phyloP scores from a whole-genome alignment of 2,113 vertebrate genomes.

The Daphoenositta chrysoptera region DNA sequence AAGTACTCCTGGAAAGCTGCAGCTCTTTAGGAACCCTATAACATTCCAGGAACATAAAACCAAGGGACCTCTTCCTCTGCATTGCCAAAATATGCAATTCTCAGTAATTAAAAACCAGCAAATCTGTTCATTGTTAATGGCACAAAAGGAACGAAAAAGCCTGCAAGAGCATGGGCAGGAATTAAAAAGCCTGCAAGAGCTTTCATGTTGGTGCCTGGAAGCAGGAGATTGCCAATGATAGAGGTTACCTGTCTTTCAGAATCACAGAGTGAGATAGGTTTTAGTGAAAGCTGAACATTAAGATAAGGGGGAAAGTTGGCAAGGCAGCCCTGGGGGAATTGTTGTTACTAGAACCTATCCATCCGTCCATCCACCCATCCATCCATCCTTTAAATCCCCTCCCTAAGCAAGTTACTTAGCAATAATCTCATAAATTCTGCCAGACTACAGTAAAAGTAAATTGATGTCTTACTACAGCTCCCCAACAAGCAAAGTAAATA shows the following conservation, averaged over 20 bases:
- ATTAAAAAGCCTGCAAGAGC: background rate
- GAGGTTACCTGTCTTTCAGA: background rate
- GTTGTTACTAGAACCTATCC: background rate
- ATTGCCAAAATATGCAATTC: background rate
- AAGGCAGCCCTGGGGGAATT: background rate
- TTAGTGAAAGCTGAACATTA: background rate
- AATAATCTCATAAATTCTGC: slow-evolving; percentile 6
- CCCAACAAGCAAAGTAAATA: background rate
- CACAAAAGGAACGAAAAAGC: background rate
- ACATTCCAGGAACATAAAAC: background rate
- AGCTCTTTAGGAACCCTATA: background rate
- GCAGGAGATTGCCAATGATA: background rate
- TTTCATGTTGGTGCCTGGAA: background rate
- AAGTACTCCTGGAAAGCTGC: background rate
- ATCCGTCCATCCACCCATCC: background rate
- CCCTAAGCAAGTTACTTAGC: background rate
- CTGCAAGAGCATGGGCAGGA: background rate
- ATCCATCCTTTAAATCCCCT: background rate
- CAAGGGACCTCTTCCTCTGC: background rate
- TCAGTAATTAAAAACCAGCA: background rate
- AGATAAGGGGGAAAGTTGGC: background rate
- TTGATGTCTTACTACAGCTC: background rate
- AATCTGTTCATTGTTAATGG: background rate
- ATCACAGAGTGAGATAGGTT: background rate
- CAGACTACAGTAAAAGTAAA: background rate